Percentiles rank a stretch among this genome's conserved stretches.
Evolutionary conservation across 2,113 vertebrate genomes (phyloP).

Genomic region (Smithornis capensis): DNA sequence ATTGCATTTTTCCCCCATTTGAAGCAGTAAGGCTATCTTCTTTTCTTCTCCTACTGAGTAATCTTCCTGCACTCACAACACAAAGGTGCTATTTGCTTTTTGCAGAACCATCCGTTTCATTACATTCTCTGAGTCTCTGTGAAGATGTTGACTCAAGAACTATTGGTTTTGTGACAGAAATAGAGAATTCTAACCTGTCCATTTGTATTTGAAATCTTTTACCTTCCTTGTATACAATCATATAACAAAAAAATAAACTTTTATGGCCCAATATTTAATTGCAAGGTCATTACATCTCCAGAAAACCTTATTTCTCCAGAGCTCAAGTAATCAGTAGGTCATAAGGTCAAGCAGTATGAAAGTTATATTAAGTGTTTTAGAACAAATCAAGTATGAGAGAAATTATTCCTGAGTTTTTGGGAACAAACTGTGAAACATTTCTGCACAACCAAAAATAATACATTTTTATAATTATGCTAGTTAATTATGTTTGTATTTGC

Average conservation of each 20-base stretch:
- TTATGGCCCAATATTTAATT: neutral
- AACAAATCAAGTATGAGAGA: neutral
- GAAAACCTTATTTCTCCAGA: neutral
- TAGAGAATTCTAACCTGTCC: neutral
- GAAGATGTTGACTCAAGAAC: neutral
- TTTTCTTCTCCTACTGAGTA: neutral
- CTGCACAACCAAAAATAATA: neutral
- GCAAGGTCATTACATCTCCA: neutral
- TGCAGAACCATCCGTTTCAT: neutral
- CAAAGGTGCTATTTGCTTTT: neutral
- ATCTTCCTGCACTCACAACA: neutral
- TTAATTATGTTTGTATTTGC: conserved; percentile 63
- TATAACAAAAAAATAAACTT: neutral
- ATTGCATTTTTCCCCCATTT: neutral
- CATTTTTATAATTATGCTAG: conserved; percentile 42
- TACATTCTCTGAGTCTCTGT: neutral
- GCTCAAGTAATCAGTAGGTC: neutral
- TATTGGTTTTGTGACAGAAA: neutral
- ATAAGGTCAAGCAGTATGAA: neutral
- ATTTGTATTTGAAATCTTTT: neutral
- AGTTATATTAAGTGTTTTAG: neutral
- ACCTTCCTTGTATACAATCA: neutral
- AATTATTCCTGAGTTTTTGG: neutral
- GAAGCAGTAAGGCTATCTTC: neutral
- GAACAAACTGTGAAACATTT: neutral